phyloP scores from a whole-genome alignment of 1,140 invertebrate species.

The Plectrocnemia conspersa region DNA sequence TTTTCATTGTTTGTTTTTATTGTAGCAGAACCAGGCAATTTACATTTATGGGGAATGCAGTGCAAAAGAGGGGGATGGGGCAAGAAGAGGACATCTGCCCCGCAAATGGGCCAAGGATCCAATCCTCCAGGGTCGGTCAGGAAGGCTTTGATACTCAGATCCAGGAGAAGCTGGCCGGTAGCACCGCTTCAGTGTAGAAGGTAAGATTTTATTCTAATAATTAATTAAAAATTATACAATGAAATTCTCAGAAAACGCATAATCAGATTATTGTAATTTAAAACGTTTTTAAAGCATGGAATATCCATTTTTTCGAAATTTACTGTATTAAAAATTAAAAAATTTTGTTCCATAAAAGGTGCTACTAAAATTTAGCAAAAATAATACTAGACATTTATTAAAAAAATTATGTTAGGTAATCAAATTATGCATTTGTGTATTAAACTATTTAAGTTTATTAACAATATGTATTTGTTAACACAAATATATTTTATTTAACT shows the following conservation, averaged over 20 bases:
- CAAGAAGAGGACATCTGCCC: constrained; percentile 60
- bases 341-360: no score
- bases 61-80: constrained; percentile 50
- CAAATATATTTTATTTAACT: no score
- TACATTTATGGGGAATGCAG: constrained; percentile 51
- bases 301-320: background rate
- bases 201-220: constrained; percentile 39
- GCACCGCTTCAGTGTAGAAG: constrained; percentile 60
- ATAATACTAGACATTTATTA: no score
- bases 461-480: no score
- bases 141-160: constrained; percentile 58
- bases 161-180: constrained; percentile 62
- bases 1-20: constrained; percentile 14
- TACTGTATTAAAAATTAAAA: no score
- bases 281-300: background rate
- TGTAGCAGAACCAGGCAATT: constrained; percentile 31
- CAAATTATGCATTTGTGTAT: no score
- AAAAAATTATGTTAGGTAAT: no score
- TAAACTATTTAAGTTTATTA: no score
- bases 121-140: constrained; percentile 51
- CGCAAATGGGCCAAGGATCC: constrained; percentile 57
- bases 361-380: no score
- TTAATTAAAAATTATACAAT: background rate
- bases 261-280: background rate
- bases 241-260: background rate